These are phyloP conservation scores for Pachycephala philippinensis DNA, from an alignment of 2,113 vertebrate genomes.

Conservation along the genomic window DNA sequence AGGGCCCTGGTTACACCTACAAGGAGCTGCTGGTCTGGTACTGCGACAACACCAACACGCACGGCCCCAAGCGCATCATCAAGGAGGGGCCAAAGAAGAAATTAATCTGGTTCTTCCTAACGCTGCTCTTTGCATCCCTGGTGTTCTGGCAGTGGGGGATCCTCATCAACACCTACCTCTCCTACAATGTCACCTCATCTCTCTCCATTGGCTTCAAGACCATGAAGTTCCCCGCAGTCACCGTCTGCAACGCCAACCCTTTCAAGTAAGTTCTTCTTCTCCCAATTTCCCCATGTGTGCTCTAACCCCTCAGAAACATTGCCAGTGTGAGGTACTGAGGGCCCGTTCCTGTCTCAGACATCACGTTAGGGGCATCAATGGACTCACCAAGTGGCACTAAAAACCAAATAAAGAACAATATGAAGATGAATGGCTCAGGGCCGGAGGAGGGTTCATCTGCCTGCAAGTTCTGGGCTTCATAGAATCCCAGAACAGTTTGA, in stretches of 20 bases:
- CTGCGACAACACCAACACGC: conserved; percentile 83
- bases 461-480: not conserved
- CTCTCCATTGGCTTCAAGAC: conserved; percentile 79
- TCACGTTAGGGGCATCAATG: accelerated
- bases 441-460: not conserved
- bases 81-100: conserved; percentile 82
- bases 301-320: too few relatives aligned
- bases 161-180: conserved; percentile 79
- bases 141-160: conserved; percentile 81
- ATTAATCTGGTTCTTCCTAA: conserved; percentile 77
- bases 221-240: conserved; percentile 81
- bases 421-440: not conserved
- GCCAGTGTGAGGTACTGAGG: not conserved
- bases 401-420: not conserved
- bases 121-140: conserved; percentile 73
- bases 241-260: conserved; percentile 79
- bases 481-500: not conserved
- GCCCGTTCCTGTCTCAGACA: accelerated
- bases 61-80: conserved; percentile 81
- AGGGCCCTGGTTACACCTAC: conserved; percentile 80
- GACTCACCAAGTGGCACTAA: not conserved
- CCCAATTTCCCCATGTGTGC: accelerated
- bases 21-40: conserved; percentile 84
- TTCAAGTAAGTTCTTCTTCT: conserved; percentile 67
- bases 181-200: conserved; percentile 73